These are phyloP conservation scores for Peromyscus polionotus DNA, from an alignment of 2,113 vertebrate genomes.

Conservation along the genomic window DNA sequence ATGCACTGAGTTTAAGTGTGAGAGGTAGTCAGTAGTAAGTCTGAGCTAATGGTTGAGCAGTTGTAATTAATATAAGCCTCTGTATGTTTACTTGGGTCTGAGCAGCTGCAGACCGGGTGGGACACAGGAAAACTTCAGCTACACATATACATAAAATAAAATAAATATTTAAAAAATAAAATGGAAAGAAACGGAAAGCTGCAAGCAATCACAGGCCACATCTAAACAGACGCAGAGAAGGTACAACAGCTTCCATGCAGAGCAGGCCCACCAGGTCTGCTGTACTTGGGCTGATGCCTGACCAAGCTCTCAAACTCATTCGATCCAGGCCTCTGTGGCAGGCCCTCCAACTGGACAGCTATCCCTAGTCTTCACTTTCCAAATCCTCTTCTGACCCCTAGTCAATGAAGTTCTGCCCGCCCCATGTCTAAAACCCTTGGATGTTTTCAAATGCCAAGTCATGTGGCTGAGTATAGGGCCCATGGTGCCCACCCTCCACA, in stretches of 20 bases:
- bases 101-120: too few species aligned
- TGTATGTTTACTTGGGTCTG: too few species aligned
- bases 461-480: rapidly evolving
- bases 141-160: background rate
- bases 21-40: too few species aligned
- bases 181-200: background rate
- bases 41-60: too few species aligned
- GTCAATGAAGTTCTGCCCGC: background rate
- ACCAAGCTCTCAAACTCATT: background rate
- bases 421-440: background rate
- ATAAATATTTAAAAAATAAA: background rate
- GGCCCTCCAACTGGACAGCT: background rate
- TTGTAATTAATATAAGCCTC: too few species aligned
- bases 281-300: background rate
- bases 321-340: rapidly evolving
- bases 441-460: background rate
- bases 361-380: background rate
- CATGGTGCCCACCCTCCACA: background rate
- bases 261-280: background rate
- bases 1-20: too few species aligned
- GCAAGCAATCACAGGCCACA: background rate
- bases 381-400: background rate
- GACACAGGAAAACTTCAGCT: too few species aligned
- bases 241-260: background rate
- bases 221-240: background rate